Percentiles rank a stretch among this genome's conserved stretches.
phyloP scores from a whole-genome alignment of 1,140 invertebrate species.

The Tetramorium simillimum region DNA sequence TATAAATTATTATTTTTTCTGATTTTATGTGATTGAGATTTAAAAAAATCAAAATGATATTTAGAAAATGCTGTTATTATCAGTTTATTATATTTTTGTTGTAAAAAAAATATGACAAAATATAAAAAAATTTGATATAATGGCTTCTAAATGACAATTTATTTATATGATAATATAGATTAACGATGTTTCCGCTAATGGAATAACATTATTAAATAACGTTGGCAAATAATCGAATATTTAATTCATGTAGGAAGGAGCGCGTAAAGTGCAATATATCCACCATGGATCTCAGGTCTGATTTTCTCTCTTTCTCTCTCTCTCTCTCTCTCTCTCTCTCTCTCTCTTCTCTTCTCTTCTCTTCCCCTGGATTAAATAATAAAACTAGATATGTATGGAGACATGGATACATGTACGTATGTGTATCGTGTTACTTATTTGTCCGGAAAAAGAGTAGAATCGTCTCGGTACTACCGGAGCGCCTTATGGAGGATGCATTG shows the following conservation, averaged over 20 bases:
- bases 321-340: too few relatives aligned
- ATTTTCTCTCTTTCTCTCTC: too few relatives aligned
- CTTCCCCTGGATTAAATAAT: constrained; percentile 44
- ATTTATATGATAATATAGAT: background rate
- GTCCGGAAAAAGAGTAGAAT: constrained; percentile 67
- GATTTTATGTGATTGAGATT: background rate
- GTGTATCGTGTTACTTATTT: constrained; percentile 73
- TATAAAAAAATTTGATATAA: background rate
- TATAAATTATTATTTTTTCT: background rate
- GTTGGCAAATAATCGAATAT: background rate
- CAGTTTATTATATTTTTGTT: background rate
- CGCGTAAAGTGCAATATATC: background rate
- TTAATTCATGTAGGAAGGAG: background rate
- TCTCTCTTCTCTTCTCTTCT: background rate
- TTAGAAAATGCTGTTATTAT: background rate
- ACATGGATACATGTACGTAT: constrained; percentile 30
- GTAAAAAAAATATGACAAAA: background rate
- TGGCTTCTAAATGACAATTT: background rate
- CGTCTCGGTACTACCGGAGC: constrained; percentile 44
- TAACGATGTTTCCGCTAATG: background rate
- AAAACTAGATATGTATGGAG: constrained; percentile 50
- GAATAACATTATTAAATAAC: background rate
- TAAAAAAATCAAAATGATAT: background rate
- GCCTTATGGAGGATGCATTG: constrained; percentile 33
- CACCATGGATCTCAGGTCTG: constrained; percentile 12